phyloP scores from a whole-genome alignment of 2,797 vertebrate species.

The Euphonia xanthogaster region DNA sequence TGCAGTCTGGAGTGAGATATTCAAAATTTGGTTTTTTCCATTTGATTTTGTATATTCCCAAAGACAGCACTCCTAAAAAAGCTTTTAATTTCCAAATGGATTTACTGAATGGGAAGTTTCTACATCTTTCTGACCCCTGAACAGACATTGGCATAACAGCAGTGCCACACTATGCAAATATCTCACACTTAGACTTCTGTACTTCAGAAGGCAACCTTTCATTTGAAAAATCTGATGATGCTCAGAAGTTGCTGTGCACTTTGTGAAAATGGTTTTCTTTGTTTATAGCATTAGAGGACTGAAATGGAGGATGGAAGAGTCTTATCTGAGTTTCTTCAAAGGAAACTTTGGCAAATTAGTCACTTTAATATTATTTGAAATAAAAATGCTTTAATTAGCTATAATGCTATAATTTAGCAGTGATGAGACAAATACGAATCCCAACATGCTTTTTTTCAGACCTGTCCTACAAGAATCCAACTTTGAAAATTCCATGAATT shows the following conservation, averaged over 20 bases:
- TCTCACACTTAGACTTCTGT: not conserved
- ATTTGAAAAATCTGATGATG: not conserved
- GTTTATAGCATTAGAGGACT: not conserved
- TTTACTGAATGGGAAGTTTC: not conserved
- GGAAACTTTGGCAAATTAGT: not conserved
- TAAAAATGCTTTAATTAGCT: not conserved
- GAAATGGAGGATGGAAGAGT: not conserved
- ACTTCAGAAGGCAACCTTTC: not conserved
- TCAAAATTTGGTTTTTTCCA: not conserved
- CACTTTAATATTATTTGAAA: not conserved
- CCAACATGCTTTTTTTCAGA: not conserved
- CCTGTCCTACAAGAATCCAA: not conserved
- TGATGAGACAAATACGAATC: not conserved
- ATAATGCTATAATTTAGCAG: not conserved
- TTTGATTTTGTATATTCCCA: not conserved
- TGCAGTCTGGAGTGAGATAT: not conserved
- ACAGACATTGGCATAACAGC: not conserved
- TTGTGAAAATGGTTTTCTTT: not conserved
- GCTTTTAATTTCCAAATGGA: not conserved
- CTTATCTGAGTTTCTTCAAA: slow-evolving; percentile 30
- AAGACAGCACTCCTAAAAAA: not conserved
- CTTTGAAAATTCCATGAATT: not conserved
- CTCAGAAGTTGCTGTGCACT: not conserved
- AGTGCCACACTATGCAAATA: not conserved
- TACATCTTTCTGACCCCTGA: not conserved